A percentile compares a stretch with the other conserved stretches of the same genome.
Conservation (phyloP, 2,113 vertebrate species). For the Panthera tigris region DNA sequence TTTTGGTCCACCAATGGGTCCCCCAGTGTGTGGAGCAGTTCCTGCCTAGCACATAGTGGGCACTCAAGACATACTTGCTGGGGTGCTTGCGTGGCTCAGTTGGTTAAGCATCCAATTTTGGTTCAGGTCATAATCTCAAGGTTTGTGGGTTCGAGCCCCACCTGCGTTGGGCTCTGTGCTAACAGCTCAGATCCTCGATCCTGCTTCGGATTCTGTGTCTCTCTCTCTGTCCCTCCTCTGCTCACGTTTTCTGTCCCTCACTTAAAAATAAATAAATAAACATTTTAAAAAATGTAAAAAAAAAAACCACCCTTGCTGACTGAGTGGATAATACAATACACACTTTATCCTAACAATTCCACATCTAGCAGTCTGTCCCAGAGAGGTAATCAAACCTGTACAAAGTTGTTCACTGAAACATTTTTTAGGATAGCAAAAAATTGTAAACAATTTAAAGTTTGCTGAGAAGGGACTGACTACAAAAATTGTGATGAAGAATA, state of each 20-base stretch:
- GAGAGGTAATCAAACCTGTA: not conserved
- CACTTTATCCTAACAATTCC: not conserved
- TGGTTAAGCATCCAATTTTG: too few relatives aligned
- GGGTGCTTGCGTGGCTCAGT: too few relatives aligned
- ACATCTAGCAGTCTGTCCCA: not conserved
- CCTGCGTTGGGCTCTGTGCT: too few relatives aligned
- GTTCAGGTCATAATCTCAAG: too few relatives aligned
- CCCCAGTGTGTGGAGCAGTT: not conserved
- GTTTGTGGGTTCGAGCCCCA: too few relatives aligned
- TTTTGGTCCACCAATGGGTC: accelerated
- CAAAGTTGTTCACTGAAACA: not conserved
- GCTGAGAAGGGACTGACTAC: not conserved
- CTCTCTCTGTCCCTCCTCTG: too few relatives aligned
- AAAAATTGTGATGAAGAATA: not conserved
- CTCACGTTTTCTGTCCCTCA: too few relatives aligned
- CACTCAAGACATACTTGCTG: not conserved
- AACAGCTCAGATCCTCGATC: too few relatives aligned
- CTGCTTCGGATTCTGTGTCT: too few relatives aligned
- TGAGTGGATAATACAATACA: not conserved
- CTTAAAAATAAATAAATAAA: too few relatives aligned
- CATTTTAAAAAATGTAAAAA: too few relatives aligned
- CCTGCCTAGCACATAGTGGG: not conserved
- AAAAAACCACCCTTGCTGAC: not conserved
- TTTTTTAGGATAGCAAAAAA: not conserved
- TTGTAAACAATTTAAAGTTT: not conserved